Conservation (phyloP, 2,113 vertebrate genomes). For the Conger conger region DNA sequence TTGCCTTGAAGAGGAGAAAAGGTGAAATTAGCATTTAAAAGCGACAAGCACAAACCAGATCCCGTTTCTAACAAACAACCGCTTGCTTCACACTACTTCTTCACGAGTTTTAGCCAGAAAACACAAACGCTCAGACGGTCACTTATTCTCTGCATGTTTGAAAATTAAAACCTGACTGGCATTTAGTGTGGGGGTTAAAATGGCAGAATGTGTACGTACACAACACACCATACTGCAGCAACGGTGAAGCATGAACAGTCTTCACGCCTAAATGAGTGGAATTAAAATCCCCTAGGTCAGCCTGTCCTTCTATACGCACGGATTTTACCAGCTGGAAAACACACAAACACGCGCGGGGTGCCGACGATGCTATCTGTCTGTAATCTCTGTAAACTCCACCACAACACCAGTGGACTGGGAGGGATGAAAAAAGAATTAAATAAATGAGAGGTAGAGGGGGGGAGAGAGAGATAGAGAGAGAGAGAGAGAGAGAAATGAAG, state of each 20-base stretch:
- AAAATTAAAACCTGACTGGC: slow-evolving; percentile 63
- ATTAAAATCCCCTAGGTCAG: slow-evolving; percentile 22
- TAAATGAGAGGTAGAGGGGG: background rate
- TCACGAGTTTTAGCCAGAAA: background rate
- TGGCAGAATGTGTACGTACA: slow-evolving; percentile 54
- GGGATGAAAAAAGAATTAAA: slow-evolving; percentile 26
- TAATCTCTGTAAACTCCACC: slow-evolving; percentile 30
- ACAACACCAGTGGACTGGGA: background rate
- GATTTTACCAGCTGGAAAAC: background rate
- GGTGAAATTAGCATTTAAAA: slow-evolving; percentile 5
- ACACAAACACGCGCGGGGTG: background rate
- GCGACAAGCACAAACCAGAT: background rate
- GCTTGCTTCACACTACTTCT: background rate
- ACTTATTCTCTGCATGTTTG: slow-evolving; percentile 71
- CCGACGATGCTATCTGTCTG: slow-evolving; percentile 15
- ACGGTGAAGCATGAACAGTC: slow-evolving; percentile 32
- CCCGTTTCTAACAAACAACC: background rate
- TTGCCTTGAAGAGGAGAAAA: slow-evolving; percentile 79
- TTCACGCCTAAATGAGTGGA: slow-evolving; percentile 26
- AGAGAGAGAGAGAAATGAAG: slow-evolving; percentile 36
- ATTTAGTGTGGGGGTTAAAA: slow-evolving; percentile 65
- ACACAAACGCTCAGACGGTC: background rate
- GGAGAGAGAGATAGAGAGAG: slow-evolving; percentile 10
- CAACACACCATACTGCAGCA: slow-evolving; percentile 57
- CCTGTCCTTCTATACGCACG: background rate